Base-by-base conservation (phyloP, 2,113 vertebrate species). In the Gambusia holbrooki region DNA sequence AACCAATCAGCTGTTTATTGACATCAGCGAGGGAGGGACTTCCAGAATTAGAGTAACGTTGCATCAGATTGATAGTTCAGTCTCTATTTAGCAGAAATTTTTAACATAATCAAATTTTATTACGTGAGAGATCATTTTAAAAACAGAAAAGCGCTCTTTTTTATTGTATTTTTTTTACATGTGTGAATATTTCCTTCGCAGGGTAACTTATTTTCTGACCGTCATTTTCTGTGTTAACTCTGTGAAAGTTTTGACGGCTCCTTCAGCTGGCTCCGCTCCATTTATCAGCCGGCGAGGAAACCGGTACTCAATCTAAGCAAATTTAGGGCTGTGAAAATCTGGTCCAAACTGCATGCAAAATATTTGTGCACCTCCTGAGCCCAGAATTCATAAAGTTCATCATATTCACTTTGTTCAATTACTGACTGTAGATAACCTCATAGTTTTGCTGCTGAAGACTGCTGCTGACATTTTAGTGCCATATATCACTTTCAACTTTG, bases 31-130 rank as follows among this genome's bases (percentile, higher is more conserved):
- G 66, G 81, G 71, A 8, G 33, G 80, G 60, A 65, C 30, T 51
- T 72, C 58, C n/a, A 28, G 60, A 69, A 80, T 51, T 7, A 17
- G 27, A 7, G 80, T 62, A 84, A 85, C 80, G 67, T 94, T 94
- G 90, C 93, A 68, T 94, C 93, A 94, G 87, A 88, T 84, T 67
- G 2, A 67, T n/a, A 9, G 62, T 69, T 70, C 0, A 33, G 28
- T 66, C 1, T 48, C 74, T 74, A 12, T 69, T 48, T n/a, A 35
- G 0, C 22, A 33, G 0, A 70, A 13, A 14, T 65, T 33, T 48
- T 1, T 1, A 11, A 2, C 0, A 25, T 0, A 28, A 29, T 19
- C 0, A 17, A 0, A 14, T 68, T 0, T 30, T 51, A 17, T 68
- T 22, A n/a, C 58, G 15, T 22, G 1, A 67, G 6, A 61, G 22